Conservation (phyloP, 2,888 invertebrate species). For the Lochmaea capreae region DNA sequence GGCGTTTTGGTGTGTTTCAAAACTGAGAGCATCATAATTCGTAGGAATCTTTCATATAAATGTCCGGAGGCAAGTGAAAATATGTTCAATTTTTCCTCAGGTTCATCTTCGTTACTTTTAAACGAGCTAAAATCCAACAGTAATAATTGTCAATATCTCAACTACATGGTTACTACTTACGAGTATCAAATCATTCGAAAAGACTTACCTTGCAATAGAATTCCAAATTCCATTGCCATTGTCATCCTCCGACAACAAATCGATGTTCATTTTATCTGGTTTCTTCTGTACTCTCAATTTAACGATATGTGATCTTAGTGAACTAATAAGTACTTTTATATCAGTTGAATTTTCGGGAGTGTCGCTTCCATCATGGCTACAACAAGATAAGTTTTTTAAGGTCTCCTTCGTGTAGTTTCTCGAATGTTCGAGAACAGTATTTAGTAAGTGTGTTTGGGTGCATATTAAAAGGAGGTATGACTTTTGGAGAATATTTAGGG, state of each 20-base stretch:
- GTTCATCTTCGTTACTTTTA: constrained; percentile 72
- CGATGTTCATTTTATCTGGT: constrained; percentile 86
- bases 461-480: too few species aligned
- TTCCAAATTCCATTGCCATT: constrained; percentile 89
- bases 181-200: background rate
- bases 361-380: constrained; percentile 82
- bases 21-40: constrained; percentile 99
- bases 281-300: constrained; percentile 93
- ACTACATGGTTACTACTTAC: background rate
- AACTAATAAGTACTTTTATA: constrained; percentile 83
- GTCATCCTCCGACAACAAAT: constrained; percentile 89
- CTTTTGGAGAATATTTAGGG: too few species aligned
- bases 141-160: background rate
- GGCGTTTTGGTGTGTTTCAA: constrained; percentile 95
- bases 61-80: constrained; percentile 99
- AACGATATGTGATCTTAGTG: constrained; percentile 90
- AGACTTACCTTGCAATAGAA: constrained; percentile 85
- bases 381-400: constrained; percentile 36
- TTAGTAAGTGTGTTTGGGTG: too few species aligned
- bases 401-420: too few species aligned
- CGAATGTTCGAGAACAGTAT: too few species aligned
- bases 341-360: constrained; percentile 76
- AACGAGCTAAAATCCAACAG: constrained; percentile 68
- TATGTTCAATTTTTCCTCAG: constrained; percentile 90
- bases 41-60: constrained; percentile 93